These are phyloP conservation scores for Monochamus saltuarius DNA, from an alignment of 1,140 invertebrate species.

Conservation along the genomic window DNA sequence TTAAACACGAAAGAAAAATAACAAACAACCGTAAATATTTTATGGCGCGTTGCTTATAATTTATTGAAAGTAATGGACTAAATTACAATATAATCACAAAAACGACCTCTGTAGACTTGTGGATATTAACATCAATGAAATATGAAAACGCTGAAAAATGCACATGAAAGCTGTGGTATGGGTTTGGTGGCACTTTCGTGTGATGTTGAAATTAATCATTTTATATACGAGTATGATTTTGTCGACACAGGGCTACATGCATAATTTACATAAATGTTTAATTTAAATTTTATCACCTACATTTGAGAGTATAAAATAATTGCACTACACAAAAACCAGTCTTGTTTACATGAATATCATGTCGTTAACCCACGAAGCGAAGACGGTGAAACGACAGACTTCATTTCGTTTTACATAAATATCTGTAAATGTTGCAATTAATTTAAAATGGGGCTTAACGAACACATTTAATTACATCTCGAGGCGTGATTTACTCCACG, in stretches of 20 bases:
- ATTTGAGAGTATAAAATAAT: constrained; percentile 29
- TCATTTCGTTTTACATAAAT: constrained; percentile 18
- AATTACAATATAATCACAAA: constrained; percentile 11
- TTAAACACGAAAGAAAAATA: constrained; percentile 4
- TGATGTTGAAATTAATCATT: constrained; percentile 29
- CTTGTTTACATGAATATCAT: constrained; percentile 25
- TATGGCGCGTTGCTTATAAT: constrained; percentile 2
- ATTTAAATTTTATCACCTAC: constrained; percentile 34
- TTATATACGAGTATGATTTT: constrained; percentile 27
- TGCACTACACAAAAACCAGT: constrained; percentile 23
- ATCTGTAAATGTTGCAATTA: constrained; percentile 10
- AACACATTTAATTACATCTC: constrained; percentile 3
- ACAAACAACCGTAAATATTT: constrained; percentile 18
- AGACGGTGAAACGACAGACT: constrained; percentile 19
- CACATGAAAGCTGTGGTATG: background rate
- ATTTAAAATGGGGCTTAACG: constrained; percentile 12
- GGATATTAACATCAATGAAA: constrained; percentile 10
- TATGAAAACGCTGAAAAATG: too few relatives aligned
- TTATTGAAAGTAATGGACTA: constrained; percentile 5
- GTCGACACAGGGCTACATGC: constrained; percentile 29
- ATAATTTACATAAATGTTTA: constrained; percentile 33
- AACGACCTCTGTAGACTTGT: background rate
- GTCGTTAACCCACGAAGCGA: constrained; percentile 21
- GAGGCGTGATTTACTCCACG: too few relatives aligned
- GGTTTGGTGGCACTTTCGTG: constrained; percentile 25